Evolutionary conservation across 2,888 invertebrate species (phyloP), one percentile per base, ranked within the genome.

Genomic region (Graphium colonna): DNA sequence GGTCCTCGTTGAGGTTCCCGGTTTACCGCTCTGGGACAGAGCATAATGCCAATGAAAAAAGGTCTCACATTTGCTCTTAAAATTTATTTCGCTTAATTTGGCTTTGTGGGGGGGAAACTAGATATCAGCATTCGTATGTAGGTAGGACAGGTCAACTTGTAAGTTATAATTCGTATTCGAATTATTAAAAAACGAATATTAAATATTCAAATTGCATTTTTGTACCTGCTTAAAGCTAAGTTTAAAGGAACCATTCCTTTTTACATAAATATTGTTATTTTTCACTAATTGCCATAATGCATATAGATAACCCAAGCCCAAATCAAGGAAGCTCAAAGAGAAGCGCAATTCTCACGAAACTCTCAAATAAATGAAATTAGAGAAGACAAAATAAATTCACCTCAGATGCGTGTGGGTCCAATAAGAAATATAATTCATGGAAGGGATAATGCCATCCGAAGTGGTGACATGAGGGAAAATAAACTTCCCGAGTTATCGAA

Each of bases 301-400:
- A 33, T n/a, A 33, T 12, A 49, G 53, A 53, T 53, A 43, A 44
- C 53, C 2, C 49, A 53, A 18, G 43, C 31, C 31, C 53, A 49
- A 9, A 18, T 53, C 31, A 48, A 39, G 12, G 26, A 53, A 49
- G 53, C 53, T n/a, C 53, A 53, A 17, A 43, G 49, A n/a, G 49
- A 49, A 40, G 36, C 26, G 0, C 36, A 48, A n/a, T 7, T 43
- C 12, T n/a, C n/a, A n/a, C 42, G 12, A 18, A 47, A 47, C 28
- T 28, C 31, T 15, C 15, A 41, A 33, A 39, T 15, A 10, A 44
- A 44, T 18, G 44, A 53, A 13, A 53, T 49, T 3, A 49, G 39
- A 49, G 53, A 48, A 31, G 43, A 42, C 0, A 28, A 49, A 13
- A 38, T 53, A 5, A 47, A 43, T n/a, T 38, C 48, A 13, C 12